Evolutionary conservation across 30 jellyfish, hydroid and myxozoan species (phyloP).

Genomic region (Aurelia aurita): DNA sequence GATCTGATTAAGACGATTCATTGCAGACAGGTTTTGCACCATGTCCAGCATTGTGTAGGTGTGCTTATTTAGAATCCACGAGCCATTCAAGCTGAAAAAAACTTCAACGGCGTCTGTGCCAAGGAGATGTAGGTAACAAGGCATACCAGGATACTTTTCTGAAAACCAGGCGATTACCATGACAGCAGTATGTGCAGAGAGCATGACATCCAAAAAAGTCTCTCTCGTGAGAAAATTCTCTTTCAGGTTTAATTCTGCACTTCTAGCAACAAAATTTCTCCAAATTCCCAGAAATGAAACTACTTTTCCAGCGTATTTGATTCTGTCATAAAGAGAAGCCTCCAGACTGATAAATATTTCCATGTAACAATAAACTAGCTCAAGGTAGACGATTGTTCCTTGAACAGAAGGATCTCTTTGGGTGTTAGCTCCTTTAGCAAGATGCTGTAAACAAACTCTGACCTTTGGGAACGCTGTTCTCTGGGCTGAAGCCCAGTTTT

Average conservation of each 20-base stretch:
- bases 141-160: slow-evolving; percentile 18
- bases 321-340: slow-evolving; percentile 37
- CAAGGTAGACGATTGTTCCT: slow-evolving; percentile 35
- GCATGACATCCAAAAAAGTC: slow-evolving; percentile 35
- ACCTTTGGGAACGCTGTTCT: slow-evolving; percentile 14
- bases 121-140: slow-evolving; percentile 35
- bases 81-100: slow-evolving; percentile 46
- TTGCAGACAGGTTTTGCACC: slow-evolving; percentile 58
- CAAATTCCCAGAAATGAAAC: slow-evolving; percentile 57
- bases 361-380: slow-evolving; percentile 15
- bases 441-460: neutral
- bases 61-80: slow-evolving; percentile 37
- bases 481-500: slow-evolving; percentile 51
- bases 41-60: slow-evolving; percentile 51
- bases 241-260: slow-evolving; percentile 17
- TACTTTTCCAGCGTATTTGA: slow-evolving; percentile 34
- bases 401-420: slow-evolving; percentile 45
- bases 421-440: slow-evolving; percentile 11
- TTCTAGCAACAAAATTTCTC: slow-evolving; percentile 31
- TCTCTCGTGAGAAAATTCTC: slow-evolving; percentile 39
- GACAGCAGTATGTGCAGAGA: slow-evolving; percentile 55
- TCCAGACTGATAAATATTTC: slow-evolving; percentile 43
- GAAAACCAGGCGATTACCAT: slow-evolving; percentile 37
- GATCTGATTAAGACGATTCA: slow-evolving; percentile 39
- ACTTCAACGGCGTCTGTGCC: slow-evolving; percentile 57